Evolutionary conservation across 2,888 invertebrate genomes (phyloP).

Genomic region (Meganola albula): DNA sequence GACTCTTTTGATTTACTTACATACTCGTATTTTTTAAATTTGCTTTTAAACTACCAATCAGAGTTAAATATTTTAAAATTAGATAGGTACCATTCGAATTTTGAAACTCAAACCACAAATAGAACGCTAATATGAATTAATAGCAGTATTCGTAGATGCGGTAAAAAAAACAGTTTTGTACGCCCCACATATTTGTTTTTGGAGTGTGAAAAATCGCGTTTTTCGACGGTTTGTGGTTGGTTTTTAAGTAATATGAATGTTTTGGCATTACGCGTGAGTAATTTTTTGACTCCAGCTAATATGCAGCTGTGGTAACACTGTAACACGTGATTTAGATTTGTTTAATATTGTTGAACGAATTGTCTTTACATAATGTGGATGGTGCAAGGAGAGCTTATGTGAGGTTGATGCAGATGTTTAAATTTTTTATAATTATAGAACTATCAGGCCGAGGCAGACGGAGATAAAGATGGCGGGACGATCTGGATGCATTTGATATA

Average conservation of each 20-base stretch:
- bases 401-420: slow-evolving; percentile 3
- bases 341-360: slow-evolving; percentile 48
- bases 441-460: no score
- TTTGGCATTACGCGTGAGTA: slow-evolving; percentile 61
- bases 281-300: slow-evolving; percentile 44
- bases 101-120: slow-evolving; percentile 34
- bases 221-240: slow-evolving; percentile 61
- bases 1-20: not conserved
- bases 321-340: slow-evolving; percentile 59
- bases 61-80: slow-evolving; percentile 21
- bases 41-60: slow-evolving; percentile 11
- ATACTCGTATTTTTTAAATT: slow-evolving; percentile 2
- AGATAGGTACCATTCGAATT: slow-evolving; percentile 47
- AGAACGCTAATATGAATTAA: slow-evolving; percentile 65
- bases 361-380: slow-evolving; percentile 18
- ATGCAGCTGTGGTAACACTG: slow-evolving; percentile 46
- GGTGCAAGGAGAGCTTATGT: slow-evolving; percentile 13
- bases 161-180: slow-evolving; percentile 46
- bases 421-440: no score
- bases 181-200: slow-evolving; percentile 64
- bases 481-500: no score
- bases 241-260: slow-evolving; percentile 71
- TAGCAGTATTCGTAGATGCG: slow-evolving; percentile 41
- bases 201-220: slow-evolving; percentile 72
- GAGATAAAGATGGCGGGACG: no score